Conservation (phyloP, 2,113 vertebrate species). For the Crotalus horridus region DNA sequence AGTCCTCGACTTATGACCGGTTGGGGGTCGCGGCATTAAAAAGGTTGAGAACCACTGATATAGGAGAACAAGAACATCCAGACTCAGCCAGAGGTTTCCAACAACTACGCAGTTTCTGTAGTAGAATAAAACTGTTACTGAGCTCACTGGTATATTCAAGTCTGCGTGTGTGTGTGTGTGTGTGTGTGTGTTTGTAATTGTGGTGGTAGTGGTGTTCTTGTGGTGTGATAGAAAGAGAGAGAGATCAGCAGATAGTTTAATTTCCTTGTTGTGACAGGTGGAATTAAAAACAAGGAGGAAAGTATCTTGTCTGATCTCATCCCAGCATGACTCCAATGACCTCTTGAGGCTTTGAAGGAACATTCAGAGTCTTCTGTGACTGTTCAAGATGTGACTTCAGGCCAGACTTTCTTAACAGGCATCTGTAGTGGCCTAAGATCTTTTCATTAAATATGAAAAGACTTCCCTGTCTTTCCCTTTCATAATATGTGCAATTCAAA, state of each 20-base stretch:
- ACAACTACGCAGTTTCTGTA: too few relatives aligned
- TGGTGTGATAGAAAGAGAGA: not conserved
- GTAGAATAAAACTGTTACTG: not conserved
- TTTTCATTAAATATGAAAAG: conserved; percentile 60
- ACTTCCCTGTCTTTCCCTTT: conserved; percentile 23
- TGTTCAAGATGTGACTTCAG: conserved; percentile 31
- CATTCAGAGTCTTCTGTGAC: conserved; percentile 17
- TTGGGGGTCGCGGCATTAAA: too few relatives aligned
- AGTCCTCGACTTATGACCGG: too few relatives aligned
- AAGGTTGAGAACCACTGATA: too few relatives aligned
- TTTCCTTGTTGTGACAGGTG: conserved; percentile 15
- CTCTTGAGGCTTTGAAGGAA: conserved; percentile 38
- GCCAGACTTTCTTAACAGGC: not conserved
- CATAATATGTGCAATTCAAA: conserved; percentile 55
- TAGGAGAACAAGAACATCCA: not conserved
- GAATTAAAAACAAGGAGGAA: not conserved
- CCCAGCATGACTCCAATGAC: conserved; percentile 19
- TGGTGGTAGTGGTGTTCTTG: too few relatives aligned
- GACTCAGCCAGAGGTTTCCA: not conserved
- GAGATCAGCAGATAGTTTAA: not conserved
- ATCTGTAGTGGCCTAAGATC: not conserved
- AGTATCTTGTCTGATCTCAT: not conserved
- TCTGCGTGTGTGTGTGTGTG: not conserved
- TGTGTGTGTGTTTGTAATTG: not conserved
- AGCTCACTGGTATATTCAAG: not conserved